Percentiles rank a stretch among this genome's conserved stretches.
Conservation (phyloP, 1,140 invertebrate species). For the Caenorhabditis elegans region DNA sequence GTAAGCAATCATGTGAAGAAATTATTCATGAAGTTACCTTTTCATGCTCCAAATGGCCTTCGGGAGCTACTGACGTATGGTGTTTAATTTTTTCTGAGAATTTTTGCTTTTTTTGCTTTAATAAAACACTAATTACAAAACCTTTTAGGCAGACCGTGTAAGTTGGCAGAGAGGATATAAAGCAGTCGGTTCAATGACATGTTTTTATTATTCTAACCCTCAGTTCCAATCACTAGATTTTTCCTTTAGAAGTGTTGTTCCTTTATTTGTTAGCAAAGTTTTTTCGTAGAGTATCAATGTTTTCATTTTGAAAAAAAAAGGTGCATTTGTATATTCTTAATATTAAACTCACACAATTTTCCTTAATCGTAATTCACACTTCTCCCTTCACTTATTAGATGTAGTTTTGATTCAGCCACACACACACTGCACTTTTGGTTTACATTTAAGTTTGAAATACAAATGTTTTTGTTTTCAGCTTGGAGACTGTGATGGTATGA, state of each 20-base stretch:
- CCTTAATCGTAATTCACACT: no score
- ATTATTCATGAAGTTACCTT: conserved; percentile 42
- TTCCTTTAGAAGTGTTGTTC: conserved; percentile 14
- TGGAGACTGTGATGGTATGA: conserved; percentile 47
- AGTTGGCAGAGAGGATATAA: neutral
- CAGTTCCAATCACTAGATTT: neutral
- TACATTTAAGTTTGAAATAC: no score
- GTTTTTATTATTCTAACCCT: neutral
- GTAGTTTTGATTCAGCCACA: neutral
- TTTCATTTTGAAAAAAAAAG: no score
- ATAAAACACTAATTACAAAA: neutral
- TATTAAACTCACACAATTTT: no score
- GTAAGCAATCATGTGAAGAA: conserved; percentile 43
- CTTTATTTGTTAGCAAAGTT: neutral
- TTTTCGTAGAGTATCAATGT: no score
- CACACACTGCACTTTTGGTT: neutral
- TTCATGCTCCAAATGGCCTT: conserved; percentile 41
- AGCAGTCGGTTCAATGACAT: conserved; percentile 16
- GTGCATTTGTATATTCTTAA: no score
- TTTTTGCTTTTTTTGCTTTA: neutral
- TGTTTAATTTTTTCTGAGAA: neutral
- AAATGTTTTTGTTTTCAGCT: conserved; percentile 44
- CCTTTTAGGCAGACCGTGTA: conserved; percentile 23
- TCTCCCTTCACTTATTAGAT: no score
- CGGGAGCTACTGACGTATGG: conserved; percentile 44